Percentiles rank a stretch among this genome's conserved stretches.
Evolutionary conservation across 2,113 vertebrate genomes (phyloP).

Genomic region (Archilochus colubris): DNA sequence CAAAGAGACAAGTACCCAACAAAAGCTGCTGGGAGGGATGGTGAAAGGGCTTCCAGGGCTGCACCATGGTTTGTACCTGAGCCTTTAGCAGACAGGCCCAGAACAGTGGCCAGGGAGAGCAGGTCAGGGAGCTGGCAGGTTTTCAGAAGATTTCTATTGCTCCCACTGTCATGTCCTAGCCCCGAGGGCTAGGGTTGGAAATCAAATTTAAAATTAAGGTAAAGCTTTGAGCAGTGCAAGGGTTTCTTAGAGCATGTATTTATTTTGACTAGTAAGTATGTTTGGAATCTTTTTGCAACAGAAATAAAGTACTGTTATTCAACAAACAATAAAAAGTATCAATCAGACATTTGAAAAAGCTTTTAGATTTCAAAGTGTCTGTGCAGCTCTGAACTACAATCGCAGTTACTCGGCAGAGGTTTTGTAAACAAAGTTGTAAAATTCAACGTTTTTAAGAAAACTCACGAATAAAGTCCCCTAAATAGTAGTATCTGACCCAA

Average conservation of each 20-base stretch:
- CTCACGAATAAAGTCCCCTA: background rate
- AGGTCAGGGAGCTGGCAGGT: background rate
- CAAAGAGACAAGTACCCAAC: background rate
- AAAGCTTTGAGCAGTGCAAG: background rate
- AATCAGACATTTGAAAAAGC: background rate
- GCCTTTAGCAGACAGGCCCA: background rate
- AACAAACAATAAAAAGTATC: background rate
- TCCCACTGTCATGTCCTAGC: rapidly evolving
- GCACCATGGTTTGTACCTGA: rapidly evolving
- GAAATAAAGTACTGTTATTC: background rate
- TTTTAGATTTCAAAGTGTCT: background rate
- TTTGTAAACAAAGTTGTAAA: background rate
- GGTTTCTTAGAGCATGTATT: background rate
- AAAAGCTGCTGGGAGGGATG: background rate
- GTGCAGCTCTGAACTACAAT: background rate
- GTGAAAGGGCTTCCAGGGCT: no score
- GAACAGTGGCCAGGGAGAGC: rapidly evolving
- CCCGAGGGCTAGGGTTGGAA: background rate
- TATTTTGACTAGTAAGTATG: background rate
- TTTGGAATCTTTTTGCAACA: background rate
- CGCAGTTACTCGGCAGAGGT: background rate
- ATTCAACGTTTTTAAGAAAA: background rate
- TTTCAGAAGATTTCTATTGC: rapidly evolving
- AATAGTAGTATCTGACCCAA: background rate
- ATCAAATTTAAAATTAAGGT: background rate